These are phyloP conservation scores for Caenorhabditis japonica DNA, from an alignment of 2,888 invertebrate species.

Conservation along the genomic window DNA sequence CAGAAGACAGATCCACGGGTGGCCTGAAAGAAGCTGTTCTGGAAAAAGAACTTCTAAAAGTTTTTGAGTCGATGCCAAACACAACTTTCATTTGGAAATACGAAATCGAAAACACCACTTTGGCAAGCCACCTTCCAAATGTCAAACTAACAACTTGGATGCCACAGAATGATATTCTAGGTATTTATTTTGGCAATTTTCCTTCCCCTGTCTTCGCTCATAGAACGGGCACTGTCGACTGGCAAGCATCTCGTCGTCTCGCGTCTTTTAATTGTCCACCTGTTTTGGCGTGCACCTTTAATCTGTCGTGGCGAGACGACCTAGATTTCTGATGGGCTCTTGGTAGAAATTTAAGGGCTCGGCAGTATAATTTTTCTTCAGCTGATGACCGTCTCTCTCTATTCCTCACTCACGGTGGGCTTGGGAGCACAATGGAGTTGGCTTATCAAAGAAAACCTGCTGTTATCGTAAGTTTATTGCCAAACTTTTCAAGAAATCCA, in stretches of 20 bases:
- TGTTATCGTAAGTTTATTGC: constrained; percentile 18
- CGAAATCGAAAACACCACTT: constrained; percentile 43
- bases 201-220: too few relatives aligned
- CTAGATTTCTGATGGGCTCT: not conserved
- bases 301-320: too few relatives aligned
- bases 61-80: constrained; percentile 45
- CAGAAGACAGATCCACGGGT: too few relatives aligned
- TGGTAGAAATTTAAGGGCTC: too few relatives aligned
- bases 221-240: too few relatives aligned
- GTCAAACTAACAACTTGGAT: constrained; percentile 49
- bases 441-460: constrained; percentile 44
- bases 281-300: too few relatives aligned
- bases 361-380: not conserved
- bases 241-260: too few relatives aligned
- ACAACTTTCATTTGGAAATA: constrained; percentile 60
- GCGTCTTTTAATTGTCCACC: too few relatives aligned
- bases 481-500: not conserved
- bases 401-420: constrained; percentile 39
- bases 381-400: constrained; percentile 23
- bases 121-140: constrained; percentile 38
- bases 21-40: too few relatives aligned
- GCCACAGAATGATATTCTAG: constrained; percentile 53
- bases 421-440: constrained; percentile 37
- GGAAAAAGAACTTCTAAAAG: too few relatives aligned
- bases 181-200: too few relatives aligned